These are phyloP conservation scores for Alouatta palliata DNA, from an alignment of 2,113 vertebrate genomes.

Conservation along the genomic window DNA sequence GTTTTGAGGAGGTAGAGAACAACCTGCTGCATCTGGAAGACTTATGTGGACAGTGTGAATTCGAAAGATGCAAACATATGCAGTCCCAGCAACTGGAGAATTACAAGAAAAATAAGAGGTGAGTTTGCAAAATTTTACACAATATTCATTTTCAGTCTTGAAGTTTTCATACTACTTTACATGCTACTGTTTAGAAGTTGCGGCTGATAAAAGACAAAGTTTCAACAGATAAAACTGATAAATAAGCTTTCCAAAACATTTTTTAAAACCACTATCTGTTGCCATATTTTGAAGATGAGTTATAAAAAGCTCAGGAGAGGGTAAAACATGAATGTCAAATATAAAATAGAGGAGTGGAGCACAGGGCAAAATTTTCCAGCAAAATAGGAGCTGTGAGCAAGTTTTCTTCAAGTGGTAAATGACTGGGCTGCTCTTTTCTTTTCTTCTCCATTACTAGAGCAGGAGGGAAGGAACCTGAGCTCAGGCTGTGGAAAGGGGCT, in stretches of 20 bases:
- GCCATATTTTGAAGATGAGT: background rate
- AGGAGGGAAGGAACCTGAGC: background rate
- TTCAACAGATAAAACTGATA: background rate
- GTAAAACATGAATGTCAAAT: background rate
- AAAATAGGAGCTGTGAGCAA: background rate
- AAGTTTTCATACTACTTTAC: background rate
- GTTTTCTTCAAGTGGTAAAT: background rate
- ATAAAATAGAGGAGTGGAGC: background rate
- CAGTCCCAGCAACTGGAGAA: constrained; percentile 90
- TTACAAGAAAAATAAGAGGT: constrained; percentile 96
- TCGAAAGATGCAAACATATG: constrained; percentile 88
- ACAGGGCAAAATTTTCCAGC: background rate
- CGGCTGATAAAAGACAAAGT: background rate
- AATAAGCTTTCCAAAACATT: background rate
- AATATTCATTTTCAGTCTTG: background rate
- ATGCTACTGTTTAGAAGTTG: background rate
- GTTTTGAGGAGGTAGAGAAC: constrained; percentile 95
- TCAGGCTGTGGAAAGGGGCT: background rate
- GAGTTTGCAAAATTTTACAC: constrained; percentile 44
- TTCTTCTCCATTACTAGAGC: background rate
- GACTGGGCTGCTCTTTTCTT: background rate
- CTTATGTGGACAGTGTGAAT: constrained; percentile 93
- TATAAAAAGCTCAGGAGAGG: background rate
- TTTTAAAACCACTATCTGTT: background rate
- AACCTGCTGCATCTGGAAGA: constrained; percentile 91